Evolutionary conservation across 2,797 vertebrate genomes (phyloP).

Genomic region (Poeciliopsis infans): DNA sequence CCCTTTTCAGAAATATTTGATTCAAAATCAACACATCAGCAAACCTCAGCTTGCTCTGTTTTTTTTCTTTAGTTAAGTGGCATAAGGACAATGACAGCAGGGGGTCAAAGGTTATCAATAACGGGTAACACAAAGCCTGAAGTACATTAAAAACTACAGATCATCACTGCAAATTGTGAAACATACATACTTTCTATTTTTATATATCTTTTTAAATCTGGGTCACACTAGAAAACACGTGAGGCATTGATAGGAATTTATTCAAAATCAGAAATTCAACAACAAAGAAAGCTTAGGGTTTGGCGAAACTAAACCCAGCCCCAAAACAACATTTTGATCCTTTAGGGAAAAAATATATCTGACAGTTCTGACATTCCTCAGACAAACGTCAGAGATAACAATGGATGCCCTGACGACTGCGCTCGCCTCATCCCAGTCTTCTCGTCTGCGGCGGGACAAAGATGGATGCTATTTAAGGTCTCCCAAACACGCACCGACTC

Average conservation of each 20-base stretch:
- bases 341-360: not conserved
- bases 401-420: conserved; percentile 39
- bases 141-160: not conserved
- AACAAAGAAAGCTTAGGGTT: not conserved
- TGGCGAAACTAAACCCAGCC: not conserved
- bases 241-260: not conserved
- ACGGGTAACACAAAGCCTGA: not conserved
- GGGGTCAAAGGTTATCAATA: not conserved
- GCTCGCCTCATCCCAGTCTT: conserved; percentile 13
- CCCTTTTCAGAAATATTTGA: not conserved
- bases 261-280: not conserved
- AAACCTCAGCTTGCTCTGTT: not conserved
- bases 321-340: not conserved
- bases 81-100: not conserved
- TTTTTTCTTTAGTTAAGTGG: not conserved
- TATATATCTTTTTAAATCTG: not conserved
- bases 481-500: conserved; percentile 1
- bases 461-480: conserved; percentile 48
- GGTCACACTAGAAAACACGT: not conserved
- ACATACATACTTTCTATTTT: not conserved
- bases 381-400: conserved; percentile 20
- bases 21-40: not conserved
- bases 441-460: conserved; percentile 38
- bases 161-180: not conserved
- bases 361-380: not conserved